Evolutionary conservation across 2,113 vertebrate species (phyloP).

Genomic region (Glareola pratincola): DNA sequence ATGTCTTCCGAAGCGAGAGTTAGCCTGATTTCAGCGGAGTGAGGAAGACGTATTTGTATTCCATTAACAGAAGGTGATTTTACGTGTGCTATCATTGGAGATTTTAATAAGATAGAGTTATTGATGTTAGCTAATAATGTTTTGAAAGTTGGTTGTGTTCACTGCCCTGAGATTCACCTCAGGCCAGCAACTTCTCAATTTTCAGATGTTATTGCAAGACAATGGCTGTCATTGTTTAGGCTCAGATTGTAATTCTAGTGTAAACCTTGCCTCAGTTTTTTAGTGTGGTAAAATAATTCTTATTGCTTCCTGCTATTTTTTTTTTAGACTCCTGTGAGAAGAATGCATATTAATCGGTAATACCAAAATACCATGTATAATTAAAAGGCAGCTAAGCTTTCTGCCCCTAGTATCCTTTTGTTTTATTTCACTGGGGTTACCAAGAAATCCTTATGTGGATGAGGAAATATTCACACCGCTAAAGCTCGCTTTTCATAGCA

Average conservation of each 20-base stretch:
- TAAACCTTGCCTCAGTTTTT: not conserved
- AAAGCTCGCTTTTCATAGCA: not conserved
- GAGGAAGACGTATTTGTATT: slow-evolving; percentile 38
- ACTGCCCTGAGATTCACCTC: slow-evolving; percentile 64
- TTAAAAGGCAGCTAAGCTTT: not conserved
- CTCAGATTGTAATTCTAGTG: slow-evolving; percentile 35
- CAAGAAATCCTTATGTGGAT: not conserved
- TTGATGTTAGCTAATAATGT: slow-evolving; percentile 46
- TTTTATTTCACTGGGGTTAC: not conserved
- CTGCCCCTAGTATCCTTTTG: not conserved
- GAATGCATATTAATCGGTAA: not conserved
- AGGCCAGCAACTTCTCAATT: slow-evolving; percentile 64
- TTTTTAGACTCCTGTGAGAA: not conserved
- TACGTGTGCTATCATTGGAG: slow-evolving; percentile 35
- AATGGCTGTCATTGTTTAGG: slow-evolving; percentile 53
- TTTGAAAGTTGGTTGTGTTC: slow-evolving; percentile 54
- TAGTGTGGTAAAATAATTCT: not conserved
- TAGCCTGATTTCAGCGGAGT: not conserved
- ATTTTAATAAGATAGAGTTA: slow-evolving; percentile 54
- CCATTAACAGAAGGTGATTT: slow-evolving; percentile 57
- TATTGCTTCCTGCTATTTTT: not conserved
- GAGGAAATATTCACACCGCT: not conserved
- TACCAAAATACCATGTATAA: not conserved
- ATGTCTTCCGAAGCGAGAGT: not conserved
- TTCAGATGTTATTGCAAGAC: slow-evolving; percentile 62